phyloP scores from a whole-genome alignment of 2,888 invertebrate genomes.

The Yponomeuta malinellus region DNA sequence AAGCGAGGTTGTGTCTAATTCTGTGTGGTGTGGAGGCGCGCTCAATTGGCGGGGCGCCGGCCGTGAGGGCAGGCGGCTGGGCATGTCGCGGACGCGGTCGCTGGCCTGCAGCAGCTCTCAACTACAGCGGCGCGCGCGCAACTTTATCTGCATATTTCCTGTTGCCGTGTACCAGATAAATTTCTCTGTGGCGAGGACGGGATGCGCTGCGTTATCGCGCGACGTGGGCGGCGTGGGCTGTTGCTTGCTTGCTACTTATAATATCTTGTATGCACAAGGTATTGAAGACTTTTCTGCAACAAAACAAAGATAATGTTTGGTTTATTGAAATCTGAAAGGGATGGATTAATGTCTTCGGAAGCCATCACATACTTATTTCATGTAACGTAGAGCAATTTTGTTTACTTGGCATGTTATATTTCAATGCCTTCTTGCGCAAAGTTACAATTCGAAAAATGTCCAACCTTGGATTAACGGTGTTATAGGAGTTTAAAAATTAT shows the following conservation, averaged over 20 bases:
- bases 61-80: not conserved
- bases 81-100: not conserved
- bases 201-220: slow-evolving; percentile 60
- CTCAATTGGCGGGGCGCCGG: not conserved
- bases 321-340: slow-evolving; percentile 36
- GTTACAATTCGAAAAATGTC: no score
- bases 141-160: slow-evolving; percentile 62
- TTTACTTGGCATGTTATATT: no score
- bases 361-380: no score
- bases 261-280: slow-evolving; percentile 68
- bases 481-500: no score
- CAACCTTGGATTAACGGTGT: no score
- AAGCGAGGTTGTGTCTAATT: not conserved
- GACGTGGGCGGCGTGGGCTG: slow-evolving; percentile 57
- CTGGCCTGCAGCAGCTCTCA: slow-evolving; percentile 12
- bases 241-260: slow-evolving; percentile 61
- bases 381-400: no score
- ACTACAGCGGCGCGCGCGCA: slow-evolving; percentile 20
- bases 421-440: no score
- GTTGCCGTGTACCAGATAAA: slow-evolving; percentile 60
- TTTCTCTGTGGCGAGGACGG: slow-evolving; percentile 54
- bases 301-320: slow-evolving; percentile 45
- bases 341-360: not conserved
- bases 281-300: slow-evolving; percentile 69
- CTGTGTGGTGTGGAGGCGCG: not conserved